Evolutionary conservation across 2,113 vertebrate species (phyloP).

Genomic region (Empidonax alnorum): DNA sequence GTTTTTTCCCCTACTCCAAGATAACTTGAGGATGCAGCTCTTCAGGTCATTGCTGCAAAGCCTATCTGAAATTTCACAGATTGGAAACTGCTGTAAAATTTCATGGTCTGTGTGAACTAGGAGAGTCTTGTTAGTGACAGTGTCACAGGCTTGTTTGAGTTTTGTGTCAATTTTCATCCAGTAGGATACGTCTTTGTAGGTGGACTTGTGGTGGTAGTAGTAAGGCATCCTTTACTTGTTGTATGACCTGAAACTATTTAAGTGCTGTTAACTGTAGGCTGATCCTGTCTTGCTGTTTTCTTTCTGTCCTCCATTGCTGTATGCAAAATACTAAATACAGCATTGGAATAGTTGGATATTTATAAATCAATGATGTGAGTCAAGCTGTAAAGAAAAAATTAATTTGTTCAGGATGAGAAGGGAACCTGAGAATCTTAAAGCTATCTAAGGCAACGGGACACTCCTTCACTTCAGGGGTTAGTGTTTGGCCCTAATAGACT

Average conservation of each 20-base stretch:
- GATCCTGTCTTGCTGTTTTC: background rate
- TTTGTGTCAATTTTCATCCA: background rate
- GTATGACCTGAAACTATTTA: background rate
- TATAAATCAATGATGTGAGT: constrained; percentile 43
- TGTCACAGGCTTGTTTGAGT: background rate
- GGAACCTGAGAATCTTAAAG: background rate
- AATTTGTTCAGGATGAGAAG: background rate
- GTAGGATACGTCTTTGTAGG: background rate
- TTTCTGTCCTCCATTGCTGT: background rate
- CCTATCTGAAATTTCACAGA: background rate
- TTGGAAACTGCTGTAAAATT: background rate
- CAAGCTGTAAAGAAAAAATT: background rate
- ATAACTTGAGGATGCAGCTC: background rate
- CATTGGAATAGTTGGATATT: background rate
- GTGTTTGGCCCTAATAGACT: background rate
- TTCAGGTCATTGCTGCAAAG: background rate
- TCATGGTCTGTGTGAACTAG: background rate
- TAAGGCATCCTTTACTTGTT: background rate
- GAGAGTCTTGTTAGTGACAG: background rate
- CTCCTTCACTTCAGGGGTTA: background rate
- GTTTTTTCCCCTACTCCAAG: background rate
- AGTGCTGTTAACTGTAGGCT: background rate
- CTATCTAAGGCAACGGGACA: background rate
- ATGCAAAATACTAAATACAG: background rate
- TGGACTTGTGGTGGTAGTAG: background rate